Evolutionary conservation across 2,113 vertebrate genomes (phyloP).

Genomic region (Dunckerocampus dactyliophorus): DNA sequence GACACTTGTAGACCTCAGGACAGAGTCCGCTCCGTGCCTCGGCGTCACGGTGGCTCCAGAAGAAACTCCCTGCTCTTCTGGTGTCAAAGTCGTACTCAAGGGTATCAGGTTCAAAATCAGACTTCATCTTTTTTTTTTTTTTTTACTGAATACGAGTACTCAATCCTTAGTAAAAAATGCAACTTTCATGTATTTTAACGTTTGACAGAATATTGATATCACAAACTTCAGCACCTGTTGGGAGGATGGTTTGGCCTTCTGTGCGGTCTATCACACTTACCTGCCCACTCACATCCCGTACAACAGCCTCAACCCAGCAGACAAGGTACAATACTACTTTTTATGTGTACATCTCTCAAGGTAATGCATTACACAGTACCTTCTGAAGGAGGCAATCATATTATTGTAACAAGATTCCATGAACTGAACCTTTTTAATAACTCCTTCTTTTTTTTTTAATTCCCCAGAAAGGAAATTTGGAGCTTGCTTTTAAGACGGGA

Average conservation of each 20-base stretch:
- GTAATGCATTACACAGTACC: no score
- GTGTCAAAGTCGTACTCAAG: constrained; percentile 69
- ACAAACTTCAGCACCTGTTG: constrained; percentile 77
- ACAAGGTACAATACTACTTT: constrained; percentile 52
- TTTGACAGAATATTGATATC: constrained; percentile 71
- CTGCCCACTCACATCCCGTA: constrained; percentile 62
- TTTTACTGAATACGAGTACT: background rate
- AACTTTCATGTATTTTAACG: background rate
- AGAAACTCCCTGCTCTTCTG: constrained; percentile 73
- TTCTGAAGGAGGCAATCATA: no score
- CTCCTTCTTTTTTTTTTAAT: background rate
- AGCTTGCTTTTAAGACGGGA: constrained; percentile 64
- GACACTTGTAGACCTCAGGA: constrained; percentile 55
- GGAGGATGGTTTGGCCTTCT: constrained; percentile 74
- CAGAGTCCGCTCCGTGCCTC: constrained; percentile 63
- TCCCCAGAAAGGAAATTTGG: constrained; percentile 61
- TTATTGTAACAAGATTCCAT: background rate
- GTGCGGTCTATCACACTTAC: constrained; percentile 71
- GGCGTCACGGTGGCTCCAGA: constrained; percentile 70
- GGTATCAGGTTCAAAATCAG: constrained; percentile 63
- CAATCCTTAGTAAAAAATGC: background rate
- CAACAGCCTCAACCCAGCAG: constrained; percentile 49
- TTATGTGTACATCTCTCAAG: no score
- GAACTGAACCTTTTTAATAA: no score
- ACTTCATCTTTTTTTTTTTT: no score